These are phyloP conservation scores for Cranoglanis bouderius DNA, from an alignment of 2,113 vertebrate species.

Conservation along the genomic window DNA sequence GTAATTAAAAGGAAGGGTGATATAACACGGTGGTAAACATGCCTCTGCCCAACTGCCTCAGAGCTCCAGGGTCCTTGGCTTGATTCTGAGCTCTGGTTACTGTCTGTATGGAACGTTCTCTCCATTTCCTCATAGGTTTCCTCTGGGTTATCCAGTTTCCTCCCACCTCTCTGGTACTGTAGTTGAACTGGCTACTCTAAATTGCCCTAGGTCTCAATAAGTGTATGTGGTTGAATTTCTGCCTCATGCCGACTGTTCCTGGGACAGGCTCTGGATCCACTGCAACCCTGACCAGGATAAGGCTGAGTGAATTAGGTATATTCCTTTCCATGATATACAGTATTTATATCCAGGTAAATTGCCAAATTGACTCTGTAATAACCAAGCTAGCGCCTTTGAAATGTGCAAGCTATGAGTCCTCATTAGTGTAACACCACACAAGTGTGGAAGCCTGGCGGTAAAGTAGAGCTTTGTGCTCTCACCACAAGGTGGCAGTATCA, in stretches of 20 bases:
- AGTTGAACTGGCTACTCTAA: neutral
- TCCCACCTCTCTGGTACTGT: neutral
- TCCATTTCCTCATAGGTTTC: neutral
- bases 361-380: too few relatives aligned
- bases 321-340: neutral
- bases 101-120: neutral
- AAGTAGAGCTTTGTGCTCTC: neutral
- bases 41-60: too few relatives aligned
- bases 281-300: neutral
- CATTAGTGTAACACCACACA: neutral
- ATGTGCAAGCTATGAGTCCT: neutral
- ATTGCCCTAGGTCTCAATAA: neutral
- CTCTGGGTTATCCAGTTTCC: neutral
- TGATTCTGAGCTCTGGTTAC: neutral
- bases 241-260: neutral
- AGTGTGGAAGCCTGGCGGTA: neutral
- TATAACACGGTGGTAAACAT: too few relatives aligned
- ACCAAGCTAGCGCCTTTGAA: neutral
- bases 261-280: neutral
- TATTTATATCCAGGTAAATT: neutral
- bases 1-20: too few relatives aligned
- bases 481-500: slow-evolving; percentile 67
- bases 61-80: neutral
- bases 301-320: neutral
- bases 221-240: neutral